Conservation (phyloP, 1,140 invertebrate species). For the Pseudomyrmex concolor region DNA sequence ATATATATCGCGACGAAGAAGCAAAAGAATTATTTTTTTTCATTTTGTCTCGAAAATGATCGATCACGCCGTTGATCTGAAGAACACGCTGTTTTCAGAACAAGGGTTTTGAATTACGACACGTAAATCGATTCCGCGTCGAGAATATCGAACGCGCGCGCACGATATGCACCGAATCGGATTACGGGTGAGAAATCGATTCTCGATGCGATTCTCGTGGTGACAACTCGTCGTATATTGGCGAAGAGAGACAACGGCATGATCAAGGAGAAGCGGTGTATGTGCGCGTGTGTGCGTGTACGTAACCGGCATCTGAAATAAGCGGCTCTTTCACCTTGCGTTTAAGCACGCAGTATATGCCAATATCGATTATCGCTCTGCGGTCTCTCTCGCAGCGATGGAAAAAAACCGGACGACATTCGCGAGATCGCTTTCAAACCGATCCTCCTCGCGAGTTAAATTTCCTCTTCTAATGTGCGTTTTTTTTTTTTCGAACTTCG, state of each 20-base stretch:
- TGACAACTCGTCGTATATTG: not conserved
- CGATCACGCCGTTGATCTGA: not conserved
- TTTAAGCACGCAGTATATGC: constrained; percentile 10
- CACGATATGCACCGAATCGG: not conserved
- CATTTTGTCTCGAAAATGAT: constrained; percentile 3
- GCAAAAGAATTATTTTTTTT: constrained; percentile 28
- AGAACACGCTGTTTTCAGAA: not conserved
- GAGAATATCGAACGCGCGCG: not conserved
- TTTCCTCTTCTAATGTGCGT: too few relatives aligned
- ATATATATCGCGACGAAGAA: constrained; percentile 26
- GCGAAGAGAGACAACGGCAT: constrained; percentile 12
- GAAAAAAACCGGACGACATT: constrained; percentile 14
- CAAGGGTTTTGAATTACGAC: not conserved
- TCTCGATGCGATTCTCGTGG: constrained; percentile 25
- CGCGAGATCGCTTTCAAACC: not conserved
- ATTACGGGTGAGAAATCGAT: constrained; percentile 11
- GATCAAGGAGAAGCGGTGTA: constrained; percentile 46
- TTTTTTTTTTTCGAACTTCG: too few relatives aligned
- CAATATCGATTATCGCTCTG: constrained; percentile 42
- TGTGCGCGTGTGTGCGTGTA: constrained; percentile 15
- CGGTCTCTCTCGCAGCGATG: too few relatives aligned
- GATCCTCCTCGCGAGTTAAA: too few relatives aligned
- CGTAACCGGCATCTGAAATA: constrained; percentile 36
- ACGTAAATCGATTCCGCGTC: not conserved
- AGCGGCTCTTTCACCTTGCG: constrained; percentile 52